These are phyloP conservation scores for Chondrilla cf. caribensis DNA, from an alignment of 37 sponge, comb jelly and placozoan genomes.

Conservation along the genomic window DNA sequence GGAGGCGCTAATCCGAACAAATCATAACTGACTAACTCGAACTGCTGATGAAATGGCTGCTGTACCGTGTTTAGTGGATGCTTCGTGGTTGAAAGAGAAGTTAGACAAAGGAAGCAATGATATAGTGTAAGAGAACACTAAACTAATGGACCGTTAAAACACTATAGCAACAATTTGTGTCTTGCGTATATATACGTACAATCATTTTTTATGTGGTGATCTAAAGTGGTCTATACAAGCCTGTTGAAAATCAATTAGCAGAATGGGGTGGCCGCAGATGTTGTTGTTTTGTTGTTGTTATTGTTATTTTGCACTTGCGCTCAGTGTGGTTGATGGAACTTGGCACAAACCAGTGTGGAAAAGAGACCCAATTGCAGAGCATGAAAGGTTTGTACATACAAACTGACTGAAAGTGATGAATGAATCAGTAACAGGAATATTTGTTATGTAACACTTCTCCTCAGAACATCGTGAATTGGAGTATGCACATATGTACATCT, in stretches of 20 bases:
- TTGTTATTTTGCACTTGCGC: background rate
- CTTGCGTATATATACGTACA: too few species aligned
- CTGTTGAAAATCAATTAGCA: too few species aligned
- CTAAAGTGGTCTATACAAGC: too few species aligned
- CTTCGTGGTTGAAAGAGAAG: conserved; percentile 54
- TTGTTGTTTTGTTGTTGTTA: background rate
- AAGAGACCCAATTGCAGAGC: conserved; percentile 57
- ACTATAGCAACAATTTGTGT: too few species aligned
- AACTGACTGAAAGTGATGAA: background rate
- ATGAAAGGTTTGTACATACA: conserved; percentile 7
- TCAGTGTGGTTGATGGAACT: conserved; percentile 47
- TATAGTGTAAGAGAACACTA: conserved; percentile 15
- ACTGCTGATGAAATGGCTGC: too few species aligned
- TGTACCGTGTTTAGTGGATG: conserved; percentile 15
- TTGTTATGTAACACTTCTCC: too few species aligned
- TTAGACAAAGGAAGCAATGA: conserved; percentile 14
- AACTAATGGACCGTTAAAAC: too few species aligned
- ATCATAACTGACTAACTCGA: background rate
- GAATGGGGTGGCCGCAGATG: too few species aligned
- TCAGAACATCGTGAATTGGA: too few species aligned
- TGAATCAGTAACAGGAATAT: too few species aligned
- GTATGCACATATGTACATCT: too few species aligned
- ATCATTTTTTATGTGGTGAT: too few species aligned
- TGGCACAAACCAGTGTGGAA: conserved; percentile 54
- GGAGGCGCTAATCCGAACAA: background rate